Evolutionary conservation across 2,797 vertebrate genomes (phyloP).

Genomic region (Premnoplex brunnescens): DNA sequence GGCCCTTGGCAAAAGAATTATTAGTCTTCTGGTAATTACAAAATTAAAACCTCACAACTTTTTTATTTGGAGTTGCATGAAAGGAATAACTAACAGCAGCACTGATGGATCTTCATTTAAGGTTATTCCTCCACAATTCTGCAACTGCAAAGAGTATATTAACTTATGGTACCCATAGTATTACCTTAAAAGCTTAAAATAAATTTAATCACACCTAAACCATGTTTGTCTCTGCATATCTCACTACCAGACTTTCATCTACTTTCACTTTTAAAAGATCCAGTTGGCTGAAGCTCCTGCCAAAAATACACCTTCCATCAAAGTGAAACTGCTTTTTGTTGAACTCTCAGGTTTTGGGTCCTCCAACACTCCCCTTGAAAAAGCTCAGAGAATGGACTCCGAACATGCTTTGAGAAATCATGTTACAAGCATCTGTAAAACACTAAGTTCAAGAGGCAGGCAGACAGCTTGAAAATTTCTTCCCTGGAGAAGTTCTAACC

Average conservation of each 20-base stretch:
- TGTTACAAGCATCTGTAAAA: not conserved
- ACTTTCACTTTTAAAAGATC: not conserved
- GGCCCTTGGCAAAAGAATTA: conserved; percentile 48
- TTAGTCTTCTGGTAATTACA: conserved; percentile 24
- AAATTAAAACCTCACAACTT: conserved; percentile 26
- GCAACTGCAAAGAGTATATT: not conserved
- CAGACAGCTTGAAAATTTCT: not conserved
- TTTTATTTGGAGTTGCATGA: not conserved
- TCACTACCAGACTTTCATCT: not conserved
- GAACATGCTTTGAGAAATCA: not conserved
- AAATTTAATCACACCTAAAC: not conserved
- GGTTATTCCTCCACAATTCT: not conserved
- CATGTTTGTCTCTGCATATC: not conserved
- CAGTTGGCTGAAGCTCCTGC: not conserved
- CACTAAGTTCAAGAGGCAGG: not conserved
- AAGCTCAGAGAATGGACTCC: not conserved
- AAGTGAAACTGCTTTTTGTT: not conserved
- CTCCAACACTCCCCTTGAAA: not conserved
- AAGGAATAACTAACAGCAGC: conserved; percentile 29
- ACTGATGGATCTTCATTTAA: not conserved
- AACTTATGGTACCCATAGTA: not conserved
- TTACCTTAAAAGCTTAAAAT: not conserved
- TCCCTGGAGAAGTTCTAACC: not conserved
- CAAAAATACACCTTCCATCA: not conserved
- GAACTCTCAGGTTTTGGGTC: not conserved